Conservation (phyloP, 92 coral and sea anemone species). For the Virgularia gustaviana region DNA sequence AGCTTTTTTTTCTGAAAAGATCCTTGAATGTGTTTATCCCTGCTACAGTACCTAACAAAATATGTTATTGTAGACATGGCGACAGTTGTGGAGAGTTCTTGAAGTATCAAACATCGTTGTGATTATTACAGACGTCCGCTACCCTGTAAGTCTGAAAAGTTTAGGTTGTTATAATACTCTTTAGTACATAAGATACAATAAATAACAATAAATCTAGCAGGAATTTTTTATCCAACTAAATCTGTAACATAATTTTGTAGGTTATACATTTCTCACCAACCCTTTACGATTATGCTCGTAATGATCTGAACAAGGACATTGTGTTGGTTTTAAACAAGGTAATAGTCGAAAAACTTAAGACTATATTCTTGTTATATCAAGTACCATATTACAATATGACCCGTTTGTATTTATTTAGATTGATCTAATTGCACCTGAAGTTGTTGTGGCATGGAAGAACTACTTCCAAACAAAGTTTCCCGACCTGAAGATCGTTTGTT, state of each 20-base stretch:
- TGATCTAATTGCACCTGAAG: constrained; percentile 80
- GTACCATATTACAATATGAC: background rate
- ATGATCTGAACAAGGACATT: constrained; percentile 72
- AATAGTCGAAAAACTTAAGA: background rate
- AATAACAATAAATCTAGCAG: background rate
- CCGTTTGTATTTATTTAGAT: constrained; percentile 44
- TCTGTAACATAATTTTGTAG: constrained; percentile 50
- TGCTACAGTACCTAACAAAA: background rate
- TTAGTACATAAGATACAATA: background rate
- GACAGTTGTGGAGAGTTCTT: constrained; percentile 94
- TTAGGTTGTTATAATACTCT: background rate
- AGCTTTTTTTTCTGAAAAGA: too few relatives aligned
- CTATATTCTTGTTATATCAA: background rate
- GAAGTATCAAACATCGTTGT: constrained; percentile 87
- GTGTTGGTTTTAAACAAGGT: constrained; percentile 88
- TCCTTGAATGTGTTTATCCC: too few relatives aligned
- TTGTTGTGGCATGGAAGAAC: constrained; percentile 89
- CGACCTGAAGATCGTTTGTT: constrained; percentile 68
- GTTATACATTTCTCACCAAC: constrained; percentile 93
- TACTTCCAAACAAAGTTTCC: constrained; percentile 73
- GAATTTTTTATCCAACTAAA: too few relatives aligned
- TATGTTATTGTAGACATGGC: constrained; percentile 68
- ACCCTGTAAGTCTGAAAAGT: constrained; percentile 92
- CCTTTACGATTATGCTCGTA: constrained; percentile 67
- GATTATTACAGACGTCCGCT: constrained; percentile 78